These are phyloP conservation scores for Phengaris alcon DNA, from an alignment of 2,888 invertebrate genomes.

Conservation along the genomic window DNA sequence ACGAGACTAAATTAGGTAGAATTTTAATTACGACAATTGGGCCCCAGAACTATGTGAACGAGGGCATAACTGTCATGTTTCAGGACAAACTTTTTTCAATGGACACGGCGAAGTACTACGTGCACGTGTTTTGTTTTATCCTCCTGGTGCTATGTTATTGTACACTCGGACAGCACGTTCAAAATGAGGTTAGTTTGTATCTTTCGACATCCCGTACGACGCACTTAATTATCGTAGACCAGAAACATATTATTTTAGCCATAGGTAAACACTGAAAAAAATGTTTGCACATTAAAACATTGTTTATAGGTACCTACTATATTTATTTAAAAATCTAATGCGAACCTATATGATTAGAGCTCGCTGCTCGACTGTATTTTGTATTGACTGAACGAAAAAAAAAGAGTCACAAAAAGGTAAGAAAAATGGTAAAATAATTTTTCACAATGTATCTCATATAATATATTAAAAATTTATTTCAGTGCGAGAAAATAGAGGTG, in stretches of 20 bases:
- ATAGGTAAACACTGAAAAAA: no score
- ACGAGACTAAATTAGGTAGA: not conserved
- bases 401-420: no score
- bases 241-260: no score
- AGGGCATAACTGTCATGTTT: constrained; percentile 37
- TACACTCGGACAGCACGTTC: constrained; percentile 61
- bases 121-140: constrained; percentile 61
- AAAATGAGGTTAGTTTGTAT: constrained; percentile 53
- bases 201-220: not conserved
- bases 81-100: constrained; percentile 61
- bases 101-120: constrained; percentile 62
- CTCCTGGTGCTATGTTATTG: constrained; percentile 65
- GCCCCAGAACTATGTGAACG: not conserved
- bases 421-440: no score
- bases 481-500: constrained; percentile 57
- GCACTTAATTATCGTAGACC: no score
- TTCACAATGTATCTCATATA: not conserved
- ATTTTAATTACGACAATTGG: not conserved
- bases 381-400: no score
- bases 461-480: constrained; percentile 38
- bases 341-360: no score
- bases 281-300: no score
- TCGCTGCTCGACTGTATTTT: no score
- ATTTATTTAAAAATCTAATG: no score
- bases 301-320: no score